Evolutionary conservation across 2,888 invertebrate species (phyloP).

Genomic region (Epirrhoe alternata): DNA sequence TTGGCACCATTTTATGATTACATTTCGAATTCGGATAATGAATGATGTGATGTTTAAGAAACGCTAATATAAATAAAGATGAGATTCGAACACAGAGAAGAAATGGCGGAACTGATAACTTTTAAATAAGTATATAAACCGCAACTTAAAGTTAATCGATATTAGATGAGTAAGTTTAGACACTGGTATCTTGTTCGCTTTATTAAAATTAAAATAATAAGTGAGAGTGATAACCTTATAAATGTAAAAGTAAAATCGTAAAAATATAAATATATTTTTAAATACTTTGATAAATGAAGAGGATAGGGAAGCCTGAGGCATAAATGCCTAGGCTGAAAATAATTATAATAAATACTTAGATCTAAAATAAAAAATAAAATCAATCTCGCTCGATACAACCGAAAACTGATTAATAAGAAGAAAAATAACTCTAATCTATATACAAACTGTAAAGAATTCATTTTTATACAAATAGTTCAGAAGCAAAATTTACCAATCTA

Average conservation of each 20-base stretch:
- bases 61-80: constrained; percentile 70
- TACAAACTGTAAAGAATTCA: constrained; percentile 22
- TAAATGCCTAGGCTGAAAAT: constrained; percentile 1
- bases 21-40: constrained; percentile 28
- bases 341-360: constrained; percentile 73
- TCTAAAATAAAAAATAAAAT: constrained; percentile 42
- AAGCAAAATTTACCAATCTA: constrained; percentile 7
- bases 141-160: constrained; percentile 64
- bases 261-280: constrained; percentile 79
- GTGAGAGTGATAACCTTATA: constrained; percentile 35
- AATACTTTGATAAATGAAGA: constrained; percentile 59
- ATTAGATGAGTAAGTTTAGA: constrained; percentile 41
- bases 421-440: constrained; percentile 25
- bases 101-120: constrained; percentile 61
- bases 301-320: neutral
- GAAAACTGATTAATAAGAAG: constrained; percentile 34
- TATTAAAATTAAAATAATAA: constrained; percentile 47
- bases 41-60: constrained; percentile 59
- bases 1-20: constrained; percentile 45
- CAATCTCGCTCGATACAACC: constrained; percentile 39
- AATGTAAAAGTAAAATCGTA: constrained; percentile 76
- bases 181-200: constrained; percentile 63
- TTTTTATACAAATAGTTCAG: constrained; percentile 14
- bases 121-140: constrained; percentile 81
- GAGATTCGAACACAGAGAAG: constrained; percentile 79